phyloP scores from a whole-genome alignment of 2,888 invertebrate species.

The Boloria selene region DNA sequence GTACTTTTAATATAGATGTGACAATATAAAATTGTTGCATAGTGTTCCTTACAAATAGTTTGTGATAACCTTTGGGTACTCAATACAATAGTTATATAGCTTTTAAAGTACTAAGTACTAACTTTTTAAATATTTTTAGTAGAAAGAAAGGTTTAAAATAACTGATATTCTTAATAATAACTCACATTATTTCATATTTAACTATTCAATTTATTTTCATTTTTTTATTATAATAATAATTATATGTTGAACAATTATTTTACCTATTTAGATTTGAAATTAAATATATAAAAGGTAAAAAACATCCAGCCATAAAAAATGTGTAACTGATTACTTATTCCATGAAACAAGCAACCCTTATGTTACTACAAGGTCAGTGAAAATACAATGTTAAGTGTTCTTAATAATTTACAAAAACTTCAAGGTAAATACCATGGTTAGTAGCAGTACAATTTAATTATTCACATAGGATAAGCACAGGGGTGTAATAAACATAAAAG shows the following conservation, averaged over 20 bases:
- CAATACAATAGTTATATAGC: too few species aligned
- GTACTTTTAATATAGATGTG: too few species aligned
- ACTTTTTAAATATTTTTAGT: too few species aligned
- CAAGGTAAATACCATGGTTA: conserved; percentile 17
- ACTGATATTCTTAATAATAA: background rate
- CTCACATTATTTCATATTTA: background rate
- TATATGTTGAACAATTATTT: too few species aligned
- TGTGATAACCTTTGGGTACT: too few species aligned
- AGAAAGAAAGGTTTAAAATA: background rate
- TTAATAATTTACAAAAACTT: conserved; percentile 22
- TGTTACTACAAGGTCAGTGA: conserved; percentile 23
- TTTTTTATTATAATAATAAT: conserved; percentile 1
- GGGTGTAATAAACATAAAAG: background rate
- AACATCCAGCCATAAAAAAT: background rate
- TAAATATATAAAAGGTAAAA: background rate
- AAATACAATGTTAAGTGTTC: conserved; percentile 23
- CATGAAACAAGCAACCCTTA: conserved; percentile 21
- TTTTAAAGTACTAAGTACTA: too few species aligned
- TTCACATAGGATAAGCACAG: conserved; percentile 13
- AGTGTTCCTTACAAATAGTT: too few species aligned
- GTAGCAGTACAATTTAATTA: conserved; percentile 18
- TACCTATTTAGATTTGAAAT: background rate
- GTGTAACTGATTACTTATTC: conserved; percentile 20
- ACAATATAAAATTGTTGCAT: too few species aligned
- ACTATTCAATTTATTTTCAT: background rate